A percentile compares a stretch with the other conserved stretches of the same genome.
Conservation (phyloP, 2,888 invertebrate species). For the Lithophane semibrunnea region DNA sequence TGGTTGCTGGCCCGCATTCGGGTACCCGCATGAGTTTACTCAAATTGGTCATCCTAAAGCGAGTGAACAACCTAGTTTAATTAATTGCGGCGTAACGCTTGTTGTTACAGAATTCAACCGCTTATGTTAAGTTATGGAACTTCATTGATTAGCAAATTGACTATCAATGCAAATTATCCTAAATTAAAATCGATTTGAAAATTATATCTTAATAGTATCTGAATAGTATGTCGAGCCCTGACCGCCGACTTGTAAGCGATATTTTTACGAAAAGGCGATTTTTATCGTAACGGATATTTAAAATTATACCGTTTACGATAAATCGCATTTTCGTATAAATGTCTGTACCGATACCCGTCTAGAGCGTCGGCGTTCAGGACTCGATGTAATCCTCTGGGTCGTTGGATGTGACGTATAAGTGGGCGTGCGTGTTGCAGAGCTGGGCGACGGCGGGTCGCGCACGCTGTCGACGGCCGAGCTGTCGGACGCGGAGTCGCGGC, state of each 20-base stretch:
- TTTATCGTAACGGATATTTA: too few relatives aligned
- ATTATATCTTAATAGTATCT: too few relatives aligned
- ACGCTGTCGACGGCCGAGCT: conserved; percentile 87
- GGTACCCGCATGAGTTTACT: neutral
- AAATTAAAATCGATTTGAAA: too few relatives aligned
- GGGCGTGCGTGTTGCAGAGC: conserved; percentile 72
- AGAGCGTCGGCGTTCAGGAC: too few relatives aligned
- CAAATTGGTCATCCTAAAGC: neutral
- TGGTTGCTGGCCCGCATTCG: neutral
- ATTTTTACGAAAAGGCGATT: too few relatives aligned
- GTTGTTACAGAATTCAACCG: neutral
- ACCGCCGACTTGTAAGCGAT: too few relatives aligned
- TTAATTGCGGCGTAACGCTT: neutral
- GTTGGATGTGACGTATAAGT: neutral
- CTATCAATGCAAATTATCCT: too few relatives aligned
- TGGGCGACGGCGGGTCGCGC: conserved; percentile 85
- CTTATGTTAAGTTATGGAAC: neutral
- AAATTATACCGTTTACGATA: too few relatives aligned
- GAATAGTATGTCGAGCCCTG: too few relatives aligned
- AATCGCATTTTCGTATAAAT: too few relatives aligned
- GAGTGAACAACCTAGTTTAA: neutral
- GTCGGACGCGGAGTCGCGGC: conserved; percentile 82
- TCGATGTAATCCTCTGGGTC: too few relatives aligned
- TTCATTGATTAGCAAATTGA: neutral
- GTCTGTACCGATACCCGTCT: too few relatives aligned